phyloP scores from a whole-genome alignment of 2,888 invertebrate species.

The Caenorhabditis afra region DNA sequence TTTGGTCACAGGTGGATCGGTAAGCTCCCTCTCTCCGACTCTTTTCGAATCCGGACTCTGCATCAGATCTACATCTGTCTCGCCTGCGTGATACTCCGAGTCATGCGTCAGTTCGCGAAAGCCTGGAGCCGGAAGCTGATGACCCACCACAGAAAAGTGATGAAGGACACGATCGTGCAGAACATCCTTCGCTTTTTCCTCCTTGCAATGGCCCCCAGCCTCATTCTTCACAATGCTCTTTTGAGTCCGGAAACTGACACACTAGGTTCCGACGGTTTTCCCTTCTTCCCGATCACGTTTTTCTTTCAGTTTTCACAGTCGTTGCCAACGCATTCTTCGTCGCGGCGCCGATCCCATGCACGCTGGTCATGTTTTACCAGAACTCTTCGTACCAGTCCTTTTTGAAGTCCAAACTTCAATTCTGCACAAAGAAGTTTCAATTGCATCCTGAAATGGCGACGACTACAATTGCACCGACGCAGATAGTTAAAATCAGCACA shows the following conservation, averaged over 20 bases:
- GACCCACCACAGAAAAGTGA: slow-evolving; percentile 29
- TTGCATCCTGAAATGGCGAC: too few species aligned
- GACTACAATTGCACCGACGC: too few species aligned
- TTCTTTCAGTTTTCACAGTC: not conserved
- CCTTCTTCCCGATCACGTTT: not conserved
- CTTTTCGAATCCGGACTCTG: too few species aligned
- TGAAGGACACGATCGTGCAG: slow-evolving; percentile 25
- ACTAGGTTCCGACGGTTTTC: slow-evolving; percentile 8
- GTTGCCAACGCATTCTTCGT: slow-evolving; percentile 29
- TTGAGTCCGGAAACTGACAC: slow-evolving; percentile 16
- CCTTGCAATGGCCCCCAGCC: not conserved
- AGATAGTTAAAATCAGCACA: too few species aligned
- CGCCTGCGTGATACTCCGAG: slow-evolving; percentile 4
- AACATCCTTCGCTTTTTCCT: not conserved
- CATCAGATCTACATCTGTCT: too few species aligned
- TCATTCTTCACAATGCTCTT: slow-evolving; percentile 19
- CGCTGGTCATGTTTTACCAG: slow-evolving; percentile 26
- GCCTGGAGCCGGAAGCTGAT: slow-evolving; percentile 18
- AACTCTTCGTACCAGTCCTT: slow-evolving; percentile 20
- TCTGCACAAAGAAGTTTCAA: too few species aligned
- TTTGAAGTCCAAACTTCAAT: not conserved
- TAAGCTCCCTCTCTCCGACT: not conserved
- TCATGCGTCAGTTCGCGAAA: slow-evolving; percentile 15
- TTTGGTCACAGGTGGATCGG: slow-evolving; percentile 4
- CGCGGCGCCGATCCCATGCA: slow-evolving; percentile 30